A percentile compares a stretch with the other conserved stretches of the same genome.
Evolutionary conservation across 2,888 invertebrate genomes (phyloP).

Genomic region (Archaeoteleia sp.): DNA sequence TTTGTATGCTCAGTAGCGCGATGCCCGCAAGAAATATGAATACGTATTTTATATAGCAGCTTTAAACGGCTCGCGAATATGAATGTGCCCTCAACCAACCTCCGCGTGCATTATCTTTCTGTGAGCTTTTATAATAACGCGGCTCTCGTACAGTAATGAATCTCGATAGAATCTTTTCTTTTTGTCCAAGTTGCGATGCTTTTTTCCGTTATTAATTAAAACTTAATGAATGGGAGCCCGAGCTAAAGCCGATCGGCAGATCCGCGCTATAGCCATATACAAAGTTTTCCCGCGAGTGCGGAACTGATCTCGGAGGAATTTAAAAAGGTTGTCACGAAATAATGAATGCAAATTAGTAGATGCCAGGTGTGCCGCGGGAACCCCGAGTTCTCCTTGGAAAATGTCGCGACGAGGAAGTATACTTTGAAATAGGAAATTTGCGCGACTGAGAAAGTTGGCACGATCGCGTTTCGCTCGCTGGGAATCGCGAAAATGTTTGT

Average conservation of each 20-base stretch:
- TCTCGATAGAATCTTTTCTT: conserved; percentile 39
- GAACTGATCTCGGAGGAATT: conserved; percentile 27
- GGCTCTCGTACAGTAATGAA: conserved; percentile 38
- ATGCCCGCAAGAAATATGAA: conserved; percentile 60
- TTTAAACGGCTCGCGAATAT: conserved; percentile 58
- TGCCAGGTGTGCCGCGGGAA: conserved; percentile 2
- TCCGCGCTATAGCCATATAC: conserved; percentile 15
- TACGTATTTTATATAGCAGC: conserved; percentile 60
- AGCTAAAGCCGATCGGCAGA: conserved; percentile 32
- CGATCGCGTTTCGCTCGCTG: background rate
- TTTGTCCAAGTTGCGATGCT: conserved; percentile 22
- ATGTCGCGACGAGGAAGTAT: background rate
- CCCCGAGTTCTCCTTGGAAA: background rate
- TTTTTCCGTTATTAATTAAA: conserved; percentile 49
- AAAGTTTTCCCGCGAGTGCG: conserved; percentile 28
- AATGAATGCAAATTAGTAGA: conserved; percentile 27
- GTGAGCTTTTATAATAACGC: conserved; percentile 43
- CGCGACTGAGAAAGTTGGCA: background rate
- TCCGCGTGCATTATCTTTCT: conserved; percentile 40
- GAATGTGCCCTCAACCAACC: conserved; percentile 45
- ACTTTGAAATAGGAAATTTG: background rate
- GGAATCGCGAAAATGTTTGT: background rate
- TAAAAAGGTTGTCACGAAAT: conserved; percentile 23
- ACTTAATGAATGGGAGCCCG: conserved; percentile 38
- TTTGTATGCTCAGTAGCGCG: conserved; percentile 53